phyloP scores from a whole-genome alignment of 1,140 invertebrate species.

The Nephila pilipes region DNA sequence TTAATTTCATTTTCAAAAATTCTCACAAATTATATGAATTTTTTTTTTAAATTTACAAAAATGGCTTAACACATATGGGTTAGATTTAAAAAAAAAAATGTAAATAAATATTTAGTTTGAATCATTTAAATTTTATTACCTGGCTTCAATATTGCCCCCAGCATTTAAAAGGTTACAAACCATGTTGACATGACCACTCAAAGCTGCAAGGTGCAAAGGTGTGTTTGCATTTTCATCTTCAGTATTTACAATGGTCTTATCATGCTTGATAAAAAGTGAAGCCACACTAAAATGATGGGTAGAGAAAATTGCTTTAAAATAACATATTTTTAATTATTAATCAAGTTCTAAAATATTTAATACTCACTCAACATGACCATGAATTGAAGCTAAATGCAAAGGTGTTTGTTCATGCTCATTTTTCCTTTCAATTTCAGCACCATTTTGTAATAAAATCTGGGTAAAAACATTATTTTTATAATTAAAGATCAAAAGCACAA shows the following conservation, averaged over 20 bases:
- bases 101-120: no score
- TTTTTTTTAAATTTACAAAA: no score
- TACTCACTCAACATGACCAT: constrained; percentile 82
- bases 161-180: constrained; percentile 80
- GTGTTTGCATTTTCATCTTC: constrained; percentile 81
- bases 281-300: constrained; percentile 80
- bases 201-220: constrained; percentile 82
- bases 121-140: constrained; percentile 78
- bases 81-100: no score
- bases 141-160: constrained; percentile 82
- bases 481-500: no score
- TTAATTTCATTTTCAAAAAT: no score
- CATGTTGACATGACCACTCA: constrained; percentile 81
- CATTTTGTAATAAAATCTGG: constrained; percentile 81
- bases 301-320: not conserved
- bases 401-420: constrained; percentile 83
- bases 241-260: constrained; percentile 81
- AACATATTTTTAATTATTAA: no score
- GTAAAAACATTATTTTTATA: constrained; percentile 50
- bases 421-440: constrained; percentile 81
- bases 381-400: constrained; percentile 82
- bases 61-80: no score
- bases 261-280: constrained; percentile 80
- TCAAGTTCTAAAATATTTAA: not conserved
- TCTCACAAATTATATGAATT: no score